These are phyloP conservation scores for Seriola rivoliana DNA, from an alignment of 2,113 vertebrate species.

Conservation along the genomic window DNA sequence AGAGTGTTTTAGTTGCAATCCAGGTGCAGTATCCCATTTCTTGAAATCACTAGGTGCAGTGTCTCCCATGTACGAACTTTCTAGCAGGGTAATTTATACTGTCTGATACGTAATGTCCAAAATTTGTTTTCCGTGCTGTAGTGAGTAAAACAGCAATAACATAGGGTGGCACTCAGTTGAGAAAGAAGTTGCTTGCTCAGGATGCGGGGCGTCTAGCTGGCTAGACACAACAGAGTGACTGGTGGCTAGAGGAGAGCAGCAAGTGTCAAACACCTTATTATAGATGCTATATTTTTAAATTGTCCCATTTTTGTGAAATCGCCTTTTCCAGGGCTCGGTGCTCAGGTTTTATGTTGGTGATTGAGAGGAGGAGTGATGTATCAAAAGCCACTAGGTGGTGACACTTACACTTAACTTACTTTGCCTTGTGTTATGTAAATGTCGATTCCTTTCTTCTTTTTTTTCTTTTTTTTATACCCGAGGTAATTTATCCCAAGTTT, in stretches of 20 bases:
- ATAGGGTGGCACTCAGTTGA: slow-evolving; percentile 64
- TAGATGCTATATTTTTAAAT: slow-evolving; percentile 59
- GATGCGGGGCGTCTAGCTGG: slow-evolving; percentile 80
- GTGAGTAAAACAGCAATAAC: slow-evolving; percentile 78
- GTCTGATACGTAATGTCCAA: slow-evolving; percentile 7
- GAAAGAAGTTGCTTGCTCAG: slow-evolving; percentile 61
- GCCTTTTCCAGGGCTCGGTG: slow-evolving; percentile 60
- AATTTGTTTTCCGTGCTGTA: slow-evolving; percentile 33
- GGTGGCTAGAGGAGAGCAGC: slow-evolving; percentile 49
- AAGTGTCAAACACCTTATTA: slow-evolving; percentile 24
- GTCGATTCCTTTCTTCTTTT: slow-evolving; percentile 19
- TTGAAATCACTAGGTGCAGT: slow-evolving; percentile 32
- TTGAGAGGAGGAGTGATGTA: slow-evolving; percentile 63
- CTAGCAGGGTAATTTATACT: slow-evolving; percentile 53
- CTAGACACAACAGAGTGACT: slow-evolving; percentile 76
- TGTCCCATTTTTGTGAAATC: slow-evolving; percentile 39
- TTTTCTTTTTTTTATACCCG: slow-evolving; percentile 22
- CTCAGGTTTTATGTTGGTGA: slow-evolving; percentile 76
- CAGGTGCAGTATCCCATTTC: slow-evolving; percentile 81
- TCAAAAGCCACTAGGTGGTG: slow-evolving; percentile 72
- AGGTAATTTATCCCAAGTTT: slow-evolving; percentile 11
- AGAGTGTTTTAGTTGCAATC: slow-evolving; percentile 49
- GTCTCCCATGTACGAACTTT: slow-evolving; percentile 47
- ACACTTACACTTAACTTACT: slow-evolving; percentile 45
- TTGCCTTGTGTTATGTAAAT: slow-evolving; percentile 49